These are phyloP conservation scores for Celastrina argiolus DNA, from an alignment of 2,888 invertebrate species.

Conservation along the genomic window DNA sequence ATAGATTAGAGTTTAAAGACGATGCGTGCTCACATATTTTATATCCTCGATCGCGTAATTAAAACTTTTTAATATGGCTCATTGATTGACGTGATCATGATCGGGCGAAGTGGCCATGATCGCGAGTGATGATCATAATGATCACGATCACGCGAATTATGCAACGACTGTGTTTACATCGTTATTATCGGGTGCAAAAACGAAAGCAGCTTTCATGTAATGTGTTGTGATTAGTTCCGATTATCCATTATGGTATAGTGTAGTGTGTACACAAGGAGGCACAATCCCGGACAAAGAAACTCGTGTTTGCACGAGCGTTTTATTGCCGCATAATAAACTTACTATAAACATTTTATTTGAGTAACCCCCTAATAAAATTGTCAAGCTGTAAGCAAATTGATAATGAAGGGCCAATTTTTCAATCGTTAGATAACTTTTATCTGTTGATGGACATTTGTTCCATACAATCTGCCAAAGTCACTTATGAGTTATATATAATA, in stretches of 20 bases:
- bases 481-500: too few relatives aligned
- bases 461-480: too few relatives aligned
- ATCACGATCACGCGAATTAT: conserved; percentile 15
- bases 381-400: too few relatives aligned
- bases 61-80: background rate
- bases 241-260: background rate
- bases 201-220: conserved; percentile 15
- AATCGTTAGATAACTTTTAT: too few relatives aligned
- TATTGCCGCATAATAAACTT: too few relatives aligned
- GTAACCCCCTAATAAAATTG: too few relatives aligned
- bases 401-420: too few relatives aligned
- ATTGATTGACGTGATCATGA: background rate
- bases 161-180: background rate
- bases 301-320: too few relatives aligned
- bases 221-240: conserved; percentile 9
- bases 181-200: conserved; percentile 10
- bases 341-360: too few relatives aligned
- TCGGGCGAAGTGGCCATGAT: background rate
- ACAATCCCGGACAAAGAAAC: too few relatives aligned
- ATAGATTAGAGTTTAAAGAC: too few relatives aligned
- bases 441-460: too few relatives aligned
- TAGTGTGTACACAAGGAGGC: background rate
- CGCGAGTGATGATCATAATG: background rate
- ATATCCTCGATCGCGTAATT: background rate
- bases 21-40: background rate